Evolutionary conservation across 2,113 vertebrate genomes (phyloP), one percentile per base, ranked within the genome.

Genomic region (Anolis sagrei): DNA sequence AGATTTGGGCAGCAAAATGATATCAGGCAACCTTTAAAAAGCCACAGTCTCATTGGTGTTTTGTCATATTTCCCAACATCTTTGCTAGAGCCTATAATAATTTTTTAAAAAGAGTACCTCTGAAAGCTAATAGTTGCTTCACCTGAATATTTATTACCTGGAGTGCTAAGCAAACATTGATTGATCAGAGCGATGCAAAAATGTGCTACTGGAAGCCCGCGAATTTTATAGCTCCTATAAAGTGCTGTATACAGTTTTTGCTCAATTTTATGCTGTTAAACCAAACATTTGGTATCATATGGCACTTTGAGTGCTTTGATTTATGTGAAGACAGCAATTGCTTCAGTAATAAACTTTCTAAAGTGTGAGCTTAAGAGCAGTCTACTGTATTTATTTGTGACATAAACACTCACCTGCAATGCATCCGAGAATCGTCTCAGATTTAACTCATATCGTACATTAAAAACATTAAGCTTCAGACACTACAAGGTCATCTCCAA

Each of bases 241-340:
- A 96, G 86, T 44, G 74, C 89, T 79, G 58, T 62, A 79, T 88
- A 91, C 88, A 92, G 91, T 81, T 93, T 95, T 90, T 79, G 76
- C 92, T 92, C 92, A 79, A 80, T 94, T 92, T 95, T 94, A 92
- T 92, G 93, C 93, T 83, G 91, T 91, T 94, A 90, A 93, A 93
- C 68, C 81, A 90, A 92, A 92, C 88, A 62, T 93, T 95, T 95
- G 94, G 92, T 89, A 88, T 95, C 95, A 92, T 89, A 80, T 90
- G 94, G 96, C 94, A 94, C 89, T 95, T 95, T 86, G 91, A 94
- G 93, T 86, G 85, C 94, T 90, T 90, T 94, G 96, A 95, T 95
- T 95, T 92, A 96, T 85, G 92, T 85, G 62, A 54, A 92, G 92
- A 86, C 92, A 91, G 95, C 90, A 94, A 93, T 75, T 95, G 90